A percentile compares a stretch with the other conserved stretches of the same genome.
Evolutionary conservation across 2,113 vertebrate species (phyloP).

Genomic region (Lamprotornis superbus): DNA sequence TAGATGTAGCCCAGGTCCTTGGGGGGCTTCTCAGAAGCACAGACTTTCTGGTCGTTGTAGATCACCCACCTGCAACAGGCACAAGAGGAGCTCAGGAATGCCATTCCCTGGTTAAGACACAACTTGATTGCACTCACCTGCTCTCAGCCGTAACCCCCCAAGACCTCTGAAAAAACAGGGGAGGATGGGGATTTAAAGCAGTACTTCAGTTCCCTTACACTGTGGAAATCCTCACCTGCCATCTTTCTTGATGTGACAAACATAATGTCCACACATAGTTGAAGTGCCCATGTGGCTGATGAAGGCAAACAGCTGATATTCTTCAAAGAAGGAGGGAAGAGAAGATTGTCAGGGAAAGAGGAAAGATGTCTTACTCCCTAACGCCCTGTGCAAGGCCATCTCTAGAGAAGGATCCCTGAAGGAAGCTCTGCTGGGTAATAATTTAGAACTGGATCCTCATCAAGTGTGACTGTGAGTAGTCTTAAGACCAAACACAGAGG

Average conservation of each 20-base stretch:
- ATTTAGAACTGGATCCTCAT: not conserved
- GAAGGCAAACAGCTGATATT: constrained; percentile 97
- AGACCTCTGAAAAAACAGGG: not conserved
- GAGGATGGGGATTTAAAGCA: not conserved
- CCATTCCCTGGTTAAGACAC: not conserved
- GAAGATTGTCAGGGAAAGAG: not conserved
- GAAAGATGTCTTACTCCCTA: not conserved
- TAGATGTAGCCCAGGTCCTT: constrained; percentile 99
- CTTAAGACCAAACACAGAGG: not conserved
- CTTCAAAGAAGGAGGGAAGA: constrained; percentile 63
- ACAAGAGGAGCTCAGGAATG: not conserved
- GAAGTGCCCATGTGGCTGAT: constrained; percentile 99
- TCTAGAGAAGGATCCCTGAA: not conserved
- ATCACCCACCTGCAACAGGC: constrained; percentile 88
- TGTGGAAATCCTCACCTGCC: constrained; percentile 80
- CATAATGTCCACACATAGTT: constrained; percentile 98
- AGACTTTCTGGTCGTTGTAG: constrained; percentile 99
- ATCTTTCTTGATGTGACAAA: constrained; percentile 99
- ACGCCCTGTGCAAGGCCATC: not conserved
- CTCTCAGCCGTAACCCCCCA: not conserved
- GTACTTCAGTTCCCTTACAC: not conserved
- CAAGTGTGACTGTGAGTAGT: not conserved
- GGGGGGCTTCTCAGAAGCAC: constrained; percentile 97
- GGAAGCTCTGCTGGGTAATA: not conserved
- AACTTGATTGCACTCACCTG: rapidly evolving